Base-by-base conservation (phyloP, 2,113 vertebrate genomes). In the Forbesichthys agassizii region DNA sequence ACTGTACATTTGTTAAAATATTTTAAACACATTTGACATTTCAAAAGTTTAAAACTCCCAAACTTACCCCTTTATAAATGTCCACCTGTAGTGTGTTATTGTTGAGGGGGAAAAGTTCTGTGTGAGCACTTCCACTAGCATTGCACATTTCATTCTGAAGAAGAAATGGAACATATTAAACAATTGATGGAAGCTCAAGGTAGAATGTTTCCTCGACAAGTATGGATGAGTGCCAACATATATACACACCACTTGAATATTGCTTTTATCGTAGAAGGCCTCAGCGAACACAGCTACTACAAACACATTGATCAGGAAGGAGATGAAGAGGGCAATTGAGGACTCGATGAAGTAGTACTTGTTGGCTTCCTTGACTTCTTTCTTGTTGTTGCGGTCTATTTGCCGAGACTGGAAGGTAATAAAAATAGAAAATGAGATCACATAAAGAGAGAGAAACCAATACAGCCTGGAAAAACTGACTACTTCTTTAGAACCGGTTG, bases 271-370 rank as follows among this genome's bases (percentile, higher is more conserved):
- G 64, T 88, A 99, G 83, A 99, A 98, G 1, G 96, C 95, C 88
- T 97, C 78, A 0, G 96, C 97, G 61, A 99, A 99, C 64, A 99
- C 96, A 0, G 96, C 93, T 11, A 99, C 96, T 0, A 99, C 98
- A 0, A 99, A 99, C 71, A 99, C 93, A 5, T 99, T 99, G 84
- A 99, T 98, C 91, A 99, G 93, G 88, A 99, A 98, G 68, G 98
- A 99, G 69, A 99, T 13, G 42, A 99, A 99, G 67, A 99, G 95
- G 0, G 97, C 98, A 1, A 99, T 69, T 53, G 92, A 83, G 3
- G 97, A 96, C 88, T 99, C 97, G 0, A 98, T 94, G 86, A 99
- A 99, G 89, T 88, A 98, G 75, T 99, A 99, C 57, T 96, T 98
- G 72, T 99, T 99, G 33, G 98, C 98, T 73, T 99, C 97, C 0